phyloP scores from a whole-genome alignment of 2,888 invertebrate genomes.

The Chrysodeixis includens region DNA sequence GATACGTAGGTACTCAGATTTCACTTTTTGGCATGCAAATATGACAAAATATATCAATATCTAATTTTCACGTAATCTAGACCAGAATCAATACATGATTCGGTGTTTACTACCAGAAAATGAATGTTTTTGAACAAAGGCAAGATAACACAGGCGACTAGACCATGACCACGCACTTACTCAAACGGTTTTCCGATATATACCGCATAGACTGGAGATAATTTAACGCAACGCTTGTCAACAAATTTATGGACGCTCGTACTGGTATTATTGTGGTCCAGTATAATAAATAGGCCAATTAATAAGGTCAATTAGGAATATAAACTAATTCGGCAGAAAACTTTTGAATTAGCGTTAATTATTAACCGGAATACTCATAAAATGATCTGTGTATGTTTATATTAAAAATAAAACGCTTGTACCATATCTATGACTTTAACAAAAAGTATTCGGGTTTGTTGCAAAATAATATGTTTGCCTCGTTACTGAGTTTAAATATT shows the following conservation, averaged over 20 bases:
- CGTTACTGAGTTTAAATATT: too few relatives aligned
- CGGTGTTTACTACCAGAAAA: too few relatives aligned
- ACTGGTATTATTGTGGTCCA: slow-evolving; percentile 43
- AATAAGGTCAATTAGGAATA: slow-evolving; percentile 42
- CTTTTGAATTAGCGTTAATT: background rate
- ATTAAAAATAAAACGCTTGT: background rate
- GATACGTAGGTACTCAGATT: too few relatives aligned
- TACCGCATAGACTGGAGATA: slow-evolving; percentile 19
- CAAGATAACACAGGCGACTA: background rate
- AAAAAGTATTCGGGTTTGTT: too few relatives aligned
- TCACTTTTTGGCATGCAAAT: too few relatives aligned
- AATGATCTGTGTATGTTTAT: too few relatives aligned
- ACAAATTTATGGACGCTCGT: slow-evolving; percentile 39
- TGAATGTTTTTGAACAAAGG: background rate
- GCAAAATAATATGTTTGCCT: too few relatives aligned
- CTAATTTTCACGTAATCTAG: too few relatives aligned
- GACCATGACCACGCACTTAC: slow-evolving; percentile 17
- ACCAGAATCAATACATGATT: too few relatives aligned
- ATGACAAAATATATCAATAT: too few relatives aligned
- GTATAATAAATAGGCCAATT: slow-evolving; percentile 47
- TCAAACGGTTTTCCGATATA: slow-evolving; percentile 10
- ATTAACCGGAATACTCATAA: too few relatives aligned
- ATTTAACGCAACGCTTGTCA: slow-evolving; percentile 39
- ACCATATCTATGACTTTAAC: too few relatives aligned
- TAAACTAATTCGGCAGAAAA: slow-evolving; percentile 17